Evolutionary conservation across 2,888 invertebrate species (phyloP), one percentile per base, ranked within the genome.

Genomic region (Endomychus coccineus): DNA sequence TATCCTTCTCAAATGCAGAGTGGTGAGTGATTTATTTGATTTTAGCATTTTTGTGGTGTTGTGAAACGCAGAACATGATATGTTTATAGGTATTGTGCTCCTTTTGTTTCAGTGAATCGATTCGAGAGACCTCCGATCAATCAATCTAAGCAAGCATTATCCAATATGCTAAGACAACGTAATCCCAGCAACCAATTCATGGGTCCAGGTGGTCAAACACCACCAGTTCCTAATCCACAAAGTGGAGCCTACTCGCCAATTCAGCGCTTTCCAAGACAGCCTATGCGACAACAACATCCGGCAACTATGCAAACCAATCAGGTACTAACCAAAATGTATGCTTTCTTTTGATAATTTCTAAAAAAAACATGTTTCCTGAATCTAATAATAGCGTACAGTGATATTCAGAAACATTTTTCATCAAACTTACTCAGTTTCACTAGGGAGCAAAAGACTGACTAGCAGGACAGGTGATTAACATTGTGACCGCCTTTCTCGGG

Each of bases 111-210:
- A 55, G 67, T 68, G 10, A 68, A 66, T 44, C 59, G 70, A 39
- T 71, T 70, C 45, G 70, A 71, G 45, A 52, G 70, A 12, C 68
- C 69, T 1, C 62, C 63, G 34, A 66, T 83, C 49, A 81, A 81
- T 59, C 83, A 82, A 49, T 83, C 84, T 3, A 90, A 91, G 56
- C 87, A 86, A 59, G 90, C 90, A 0, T 68, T 91, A 22, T 84
- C 85, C 32, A 81, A 87, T 55, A 86, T 91, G 87, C 67, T 91
- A 34, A 74, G 87, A 0, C 78, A 82, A 52, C 73, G 90, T 3
- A 73, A 83, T 46, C 86, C 87, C 1, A 66, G 70, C 54, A 71
- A 72, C 46, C 58, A 57, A 34, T 60, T 66, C 52, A 58, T 67
- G 58, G 48, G 60, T 45, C 55, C 63, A 2, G 55, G 51, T 7